Percentiles rank a stretch among this genome's conserved stretches.
These are phyloP conservation scores for Petrocephalus sullivani DNA, from an alignment of 2,797 vertebrate species.

Conservation along the genomic window DNA sequence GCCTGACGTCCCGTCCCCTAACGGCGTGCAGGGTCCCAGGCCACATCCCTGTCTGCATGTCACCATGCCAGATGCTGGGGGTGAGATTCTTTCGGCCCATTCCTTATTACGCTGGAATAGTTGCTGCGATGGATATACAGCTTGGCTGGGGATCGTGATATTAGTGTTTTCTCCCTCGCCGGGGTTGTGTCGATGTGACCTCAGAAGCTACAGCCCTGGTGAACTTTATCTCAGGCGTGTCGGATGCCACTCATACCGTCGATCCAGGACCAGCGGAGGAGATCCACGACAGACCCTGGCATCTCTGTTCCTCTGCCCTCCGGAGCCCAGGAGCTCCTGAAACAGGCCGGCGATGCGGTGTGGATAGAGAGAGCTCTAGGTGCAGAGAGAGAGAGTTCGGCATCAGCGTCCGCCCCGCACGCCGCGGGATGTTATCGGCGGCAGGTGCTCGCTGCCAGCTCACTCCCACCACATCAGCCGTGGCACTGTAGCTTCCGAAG, in stretches of 20 bases:
- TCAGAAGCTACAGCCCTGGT: neutral
- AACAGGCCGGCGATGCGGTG: constrained; percentile 24
- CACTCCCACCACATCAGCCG: neutral
- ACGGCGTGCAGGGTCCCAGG: constrained; percentile 50
- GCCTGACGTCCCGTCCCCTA: constrained; percentile 70
- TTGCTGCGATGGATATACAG: neutral
- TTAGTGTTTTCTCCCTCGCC: neutral
- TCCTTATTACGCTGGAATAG: neutral
- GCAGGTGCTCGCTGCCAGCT: constrained; percentile 31
- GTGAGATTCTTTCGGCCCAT: constrained; percentile 8
- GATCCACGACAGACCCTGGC: constrained; percentile 25
- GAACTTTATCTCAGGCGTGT: constrained; percentile 15
- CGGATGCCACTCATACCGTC: constrained; percentile 22
- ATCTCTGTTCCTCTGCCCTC: constrained; percentile 19
- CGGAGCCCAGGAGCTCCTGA: constrained; percentile 15
- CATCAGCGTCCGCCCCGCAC: constrained; percentile 32
- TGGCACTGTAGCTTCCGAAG: neutral
- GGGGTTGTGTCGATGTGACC: neutral
- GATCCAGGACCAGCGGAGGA: neutral
- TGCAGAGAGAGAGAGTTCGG: neutral
- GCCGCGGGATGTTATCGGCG: constrained; percentile 40
- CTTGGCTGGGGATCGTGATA: neutral
- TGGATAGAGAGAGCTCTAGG: constrained; percentile 22
- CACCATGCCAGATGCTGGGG: constrained; percentile 43
- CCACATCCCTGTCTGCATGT: constrained; percentile 41